These are phyloP conservation scores for Quadroppia sp. DNA, from an alignment of 2,888 invertebrate genomes.

Conservation along the genomic window DNA sequence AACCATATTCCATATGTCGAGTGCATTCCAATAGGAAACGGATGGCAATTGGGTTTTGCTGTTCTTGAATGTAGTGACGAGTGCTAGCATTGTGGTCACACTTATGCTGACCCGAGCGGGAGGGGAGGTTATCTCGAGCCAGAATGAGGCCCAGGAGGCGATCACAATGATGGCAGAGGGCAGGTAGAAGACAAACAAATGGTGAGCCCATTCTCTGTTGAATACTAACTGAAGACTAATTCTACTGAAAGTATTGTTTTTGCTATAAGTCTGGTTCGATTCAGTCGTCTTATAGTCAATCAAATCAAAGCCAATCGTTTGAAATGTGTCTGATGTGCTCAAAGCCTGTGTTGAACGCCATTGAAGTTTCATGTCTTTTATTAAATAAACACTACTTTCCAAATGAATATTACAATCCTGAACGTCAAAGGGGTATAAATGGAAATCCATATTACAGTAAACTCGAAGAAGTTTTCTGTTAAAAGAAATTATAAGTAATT, in stretches of 20 bases:
- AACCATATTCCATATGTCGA: slow-evolving; percentile 48
- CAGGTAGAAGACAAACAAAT: slow-evolving; percentile 47
- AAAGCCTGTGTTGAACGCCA: slow-evolving; percentile 1
- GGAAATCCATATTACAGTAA: slow-evolving; percentile 37
- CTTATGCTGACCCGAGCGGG: slow-evolving; percentile 47
- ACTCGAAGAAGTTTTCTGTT: slow-evolving; percentile 29
- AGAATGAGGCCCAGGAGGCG: slow-evolving; percentile 47
- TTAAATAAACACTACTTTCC: background rate
- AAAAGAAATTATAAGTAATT: background rate
- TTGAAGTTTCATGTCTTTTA: background rate
- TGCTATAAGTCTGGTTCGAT: background rate
- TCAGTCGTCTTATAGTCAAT: background rate
- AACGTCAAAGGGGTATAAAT: slow-evolving; percentile 33
- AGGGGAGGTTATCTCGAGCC: slow-evolving; percentile 48
- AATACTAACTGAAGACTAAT: slow-evolving; percentile 44
- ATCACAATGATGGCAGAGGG: slow-evolving; percentile 46
- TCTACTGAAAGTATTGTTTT: slow-evolving; percentile 43
- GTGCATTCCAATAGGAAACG: slow-evolving; percentile 47
- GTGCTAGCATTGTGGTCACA: slow-evolving; percentile 48
- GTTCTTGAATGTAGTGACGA: slow-evolving; percentile 47
- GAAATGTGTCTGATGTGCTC: slow-evolving; percentile 16
- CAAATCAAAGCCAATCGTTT: slow-evolving; percentile 34
- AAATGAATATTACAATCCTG: slow-evolving; percentile 18
- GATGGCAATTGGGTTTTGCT: slow-evolving; percentile 46
- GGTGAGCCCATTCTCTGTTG: slow-evolving; percentile 46